Base-by-base conservation (phyloP, 2,888 invertebrate species). In the Galeopsomyia nigrocyanea region DNA sequence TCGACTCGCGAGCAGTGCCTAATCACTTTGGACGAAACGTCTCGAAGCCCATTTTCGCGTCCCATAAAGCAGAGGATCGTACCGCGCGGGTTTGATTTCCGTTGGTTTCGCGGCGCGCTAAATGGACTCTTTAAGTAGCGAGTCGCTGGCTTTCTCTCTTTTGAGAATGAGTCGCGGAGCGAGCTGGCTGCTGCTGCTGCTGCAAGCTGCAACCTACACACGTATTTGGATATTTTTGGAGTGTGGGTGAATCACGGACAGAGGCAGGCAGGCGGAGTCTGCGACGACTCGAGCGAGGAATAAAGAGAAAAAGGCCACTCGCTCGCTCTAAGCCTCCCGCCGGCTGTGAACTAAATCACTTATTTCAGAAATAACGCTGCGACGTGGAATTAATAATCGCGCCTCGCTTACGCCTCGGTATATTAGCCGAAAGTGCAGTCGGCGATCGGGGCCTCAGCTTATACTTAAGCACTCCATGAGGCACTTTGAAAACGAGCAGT, bases 211-310 rank as follows among this genome's bases (percentile, higher is more conserved):
- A 76, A 13, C 31, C 7, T 7, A 16, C 26, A 39, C 80, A 78
- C 79, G 79, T 79, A 81, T 80, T 80, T 78, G 66, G 74, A 77
- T 85, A 85, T 84, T 84, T 85, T 82, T 80, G 82, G 83, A 82
- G 82, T 81, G 82, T 81, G 83, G 83, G 82, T 85, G 85, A 85
- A 84, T 85, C 84, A 84, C 82, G 78, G 81, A 81, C 81, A 82
- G 79, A 76, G 76, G 26, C 56, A 46, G 5, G 49, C 53, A 10
- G 47, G 26, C 64, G 49, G 19, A 55, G 19, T 50, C 19, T 14
- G 53, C n/a, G 26, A 31, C 10, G 26, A 22, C 7, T n/a, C 5
- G 26, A 56, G 56, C 57, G 46, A 68, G 53, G 22, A 46, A 53
- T 19, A 62, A 21, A 51, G 51, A 53, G 19, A 58, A 46, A 39